Conservation (phyloP, 2,888 invertebrate species). For the Cephus sareptanus region DNA sequence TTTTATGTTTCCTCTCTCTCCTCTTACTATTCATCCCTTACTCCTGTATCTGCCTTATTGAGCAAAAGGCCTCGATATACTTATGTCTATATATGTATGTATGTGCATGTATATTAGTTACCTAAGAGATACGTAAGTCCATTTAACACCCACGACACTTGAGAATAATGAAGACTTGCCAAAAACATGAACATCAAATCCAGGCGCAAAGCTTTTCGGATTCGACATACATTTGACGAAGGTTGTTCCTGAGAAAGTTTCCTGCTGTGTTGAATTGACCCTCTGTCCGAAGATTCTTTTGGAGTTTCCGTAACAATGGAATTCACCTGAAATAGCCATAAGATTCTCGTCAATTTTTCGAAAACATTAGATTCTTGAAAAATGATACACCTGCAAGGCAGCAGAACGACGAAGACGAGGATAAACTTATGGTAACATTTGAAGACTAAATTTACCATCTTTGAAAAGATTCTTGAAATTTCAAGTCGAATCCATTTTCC, state of each 20-base stretch:
- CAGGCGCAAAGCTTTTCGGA: background rate
- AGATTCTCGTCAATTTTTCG: background rate
- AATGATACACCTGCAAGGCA: background rate
- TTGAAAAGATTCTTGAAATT: background rate
- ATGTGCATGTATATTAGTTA: background rate
- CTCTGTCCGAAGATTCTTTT: background rate
- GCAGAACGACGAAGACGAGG: background rate
- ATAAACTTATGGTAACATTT: background rate
- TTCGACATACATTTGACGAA: background rate
- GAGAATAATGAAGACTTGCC: background rate
- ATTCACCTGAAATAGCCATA: background rate
- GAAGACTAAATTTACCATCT: background rate
- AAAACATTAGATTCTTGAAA: background rate
- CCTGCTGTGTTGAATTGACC: background rate
- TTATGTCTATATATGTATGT: background rate
- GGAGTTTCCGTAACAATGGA: background rate
- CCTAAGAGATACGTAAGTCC: background rate
- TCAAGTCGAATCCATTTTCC: background rate
- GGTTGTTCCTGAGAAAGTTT: background rate
- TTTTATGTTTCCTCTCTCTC: background rate
- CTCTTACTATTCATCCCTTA: background rate
- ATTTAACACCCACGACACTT: background rate
- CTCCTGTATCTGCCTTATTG: background rate
- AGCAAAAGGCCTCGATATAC: background rate
- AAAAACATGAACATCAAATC: background rate